Percentiles rank a stretch among this genome's conserved stretches.
Conservation (phyloP, 2,888 invertebrate species). For the Drepana falcataria region DNA sequence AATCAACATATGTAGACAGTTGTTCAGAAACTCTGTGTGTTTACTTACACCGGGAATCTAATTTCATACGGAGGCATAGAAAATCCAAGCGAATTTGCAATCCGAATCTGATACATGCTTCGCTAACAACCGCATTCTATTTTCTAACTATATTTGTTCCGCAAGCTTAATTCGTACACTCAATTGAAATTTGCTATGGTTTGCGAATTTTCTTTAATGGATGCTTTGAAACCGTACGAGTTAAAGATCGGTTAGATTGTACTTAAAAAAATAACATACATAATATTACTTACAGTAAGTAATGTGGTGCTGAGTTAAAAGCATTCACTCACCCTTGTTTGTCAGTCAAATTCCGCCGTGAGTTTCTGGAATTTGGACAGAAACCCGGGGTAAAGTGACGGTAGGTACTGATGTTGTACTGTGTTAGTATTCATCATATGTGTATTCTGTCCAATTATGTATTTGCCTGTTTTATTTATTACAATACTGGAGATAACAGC, state of each 20-base stretch:
- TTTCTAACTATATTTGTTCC: constrained; percentile 48
- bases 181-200: constrained; percentile 23
- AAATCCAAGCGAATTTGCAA: not conserved
- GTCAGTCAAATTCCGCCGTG: not conserved
- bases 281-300: not conserved
- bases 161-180: constrained; percentile 47
- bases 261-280: not conserved
- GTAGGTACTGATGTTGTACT: too few species aligned
- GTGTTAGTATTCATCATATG: too few species aligned
- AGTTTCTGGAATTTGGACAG: not conserved
- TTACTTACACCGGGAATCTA: constrained; percentile 15
- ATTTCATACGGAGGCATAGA: constrained; percentile 8
- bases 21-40: constrained; percentile 8
- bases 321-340: not conserved
- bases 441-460: too few species aligned
- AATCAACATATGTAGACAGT: constrained; percentile 5
- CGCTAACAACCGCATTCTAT: constrained; percentile 16
- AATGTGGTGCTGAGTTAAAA: not conserved
- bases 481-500: too few species aligned
- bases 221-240: not conserved
- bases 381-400: too few species aligned
- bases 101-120: not conserved
- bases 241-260: not conserved
- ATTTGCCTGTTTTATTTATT: too few species aligned
- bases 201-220: not conserved